phyloP scores from a whole-genome alignment of 2,797 vertebrate genomes.

The Alcedo quadribrachys region DNA sequence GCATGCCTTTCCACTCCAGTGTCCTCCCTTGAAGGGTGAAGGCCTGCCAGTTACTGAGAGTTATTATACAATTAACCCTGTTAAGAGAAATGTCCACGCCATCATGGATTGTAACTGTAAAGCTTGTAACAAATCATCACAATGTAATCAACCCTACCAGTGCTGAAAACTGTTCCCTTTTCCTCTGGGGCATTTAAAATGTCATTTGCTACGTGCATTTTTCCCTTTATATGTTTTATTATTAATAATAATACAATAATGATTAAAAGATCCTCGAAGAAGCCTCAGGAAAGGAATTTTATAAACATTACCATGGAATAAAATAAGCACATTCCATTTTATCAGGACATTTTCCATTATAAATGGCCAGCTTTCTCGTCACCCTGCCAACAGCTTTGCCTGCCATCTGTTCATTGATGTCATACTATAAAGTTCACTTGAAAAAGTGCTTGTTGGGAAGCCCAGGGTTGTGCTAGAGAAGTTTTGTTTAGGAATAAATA shows the following conservation, averaged over 20 bases:
- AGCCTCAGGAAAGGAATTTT: constrained; percentile 68
- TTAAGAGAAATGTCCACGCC: constrained; percentile 14
- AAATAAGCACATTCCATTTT: constrained; percentile 71
- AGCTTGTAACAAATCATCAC: constrained; percentile 53
- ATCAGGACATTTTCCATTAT: constrained; percentile 76
- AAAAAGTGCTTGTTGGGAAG: constrained; percentile 55
- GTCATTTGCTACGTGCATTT: constrained; percentile 32
- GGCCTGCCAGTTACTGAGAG: constrained; percentile 21
- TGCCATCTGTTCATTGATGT: constrained; percentile 75
- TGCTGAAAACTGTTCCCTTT: constrained; percentile 41
- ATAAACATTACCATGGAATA: constrained; percentile 72
- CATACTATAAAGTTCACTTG: constrained; percentile 53
- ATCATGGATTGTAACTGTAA: neutral
- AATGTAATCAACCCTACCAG: neutral
- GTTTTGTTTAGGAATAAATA: constrained; percentile 49
- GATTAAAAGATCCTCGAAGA: constrained; percentile 57
- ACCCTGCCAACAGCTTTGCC: constrained; percentile 63
- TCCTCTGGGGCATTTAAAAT: constrained; percentile 48
- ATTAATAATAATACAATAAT: constrained; percentile 60
- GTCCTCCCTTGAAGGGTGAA: constrained; percentile 34
- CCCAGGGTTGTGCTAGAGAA: constrained; percentile 7
- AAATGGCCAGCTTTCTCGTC: constrained; percentile 64
- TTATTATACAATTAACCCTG: constrained; percentile 42
- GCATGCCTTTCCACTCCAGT: constrained; percentile 17
- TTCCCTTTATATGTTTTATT: constrained; percentile 58